A percentile compares a stretch with the other conserved stretches of the same genome.
These are phyloP conservation scores for Watsonalla binaria DNA, from an alignment of 2,888 invertebrate species.

Conservation along the genomic window DNA sequence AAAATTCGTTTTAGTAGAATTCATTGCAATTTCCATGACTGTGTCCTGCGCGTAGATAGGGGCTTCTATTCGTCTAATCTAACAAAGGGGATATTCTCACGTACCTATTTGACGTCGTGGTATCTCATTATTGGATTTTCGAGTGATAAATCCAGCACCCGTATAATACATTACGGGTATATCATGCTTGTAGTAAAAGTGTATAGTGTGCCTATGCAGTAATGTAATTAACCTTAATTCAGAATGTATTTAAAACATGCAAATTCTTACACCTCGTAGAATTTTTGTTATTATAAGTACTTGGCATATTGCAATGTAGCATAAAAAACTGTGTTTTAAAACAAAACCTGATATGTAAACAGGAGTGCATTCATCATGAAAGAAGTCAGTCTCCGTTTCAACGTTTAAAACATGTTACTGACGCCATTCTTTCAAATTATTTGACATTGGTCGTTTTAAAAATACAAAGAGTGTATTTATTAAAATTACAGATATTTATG, in stretches of 20 bases:
- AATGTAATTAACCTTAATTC: too few species aligned
- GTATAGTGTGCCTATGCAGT: too few species aligned
- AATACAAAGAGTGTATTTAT: background rate
- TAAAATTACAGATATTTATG: background rate
- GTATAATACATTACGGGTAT: background rate
- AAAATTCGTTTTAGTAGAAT: too few species aligned
- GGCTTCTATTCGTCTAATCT: background rate
- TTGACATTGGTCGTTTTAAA: background rate
- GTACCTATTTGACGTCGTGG: slow-evolving; percentile 6
- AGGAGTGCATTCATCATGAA: too few species aligned
- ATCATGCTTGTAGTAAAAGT: too few species aligned
- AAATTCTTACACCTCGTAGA: too few species aligned
- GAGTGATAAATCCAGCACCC: slow-evolving; percentile 9
- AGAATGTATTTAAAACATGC: too few species aligned
- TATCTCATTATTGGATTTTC: slow-evolving; percentile 18
- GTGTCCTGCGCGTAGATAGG: background rate
- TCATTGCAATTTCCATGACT: too few species aligned
- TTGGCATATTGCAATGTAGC: too few species aligned
- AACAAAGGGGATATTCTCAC: background rate
- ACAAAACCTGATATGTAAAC: too few species aligned
- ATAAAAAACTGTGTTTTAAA: too few species aligned
- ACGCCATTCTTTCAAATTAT: background rate
- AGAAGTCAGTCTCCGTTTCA: background rate
- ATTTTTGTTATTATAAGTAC: too few species aligned
- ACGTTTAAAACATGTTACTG: background rate